A percentile compares a stretch with the other conserved stretches of the same genome.
phyloP scores from a whole-genome alignment of 2,888 invertebrate genomes.

The Reticulitermes lucifugus region DNA sequence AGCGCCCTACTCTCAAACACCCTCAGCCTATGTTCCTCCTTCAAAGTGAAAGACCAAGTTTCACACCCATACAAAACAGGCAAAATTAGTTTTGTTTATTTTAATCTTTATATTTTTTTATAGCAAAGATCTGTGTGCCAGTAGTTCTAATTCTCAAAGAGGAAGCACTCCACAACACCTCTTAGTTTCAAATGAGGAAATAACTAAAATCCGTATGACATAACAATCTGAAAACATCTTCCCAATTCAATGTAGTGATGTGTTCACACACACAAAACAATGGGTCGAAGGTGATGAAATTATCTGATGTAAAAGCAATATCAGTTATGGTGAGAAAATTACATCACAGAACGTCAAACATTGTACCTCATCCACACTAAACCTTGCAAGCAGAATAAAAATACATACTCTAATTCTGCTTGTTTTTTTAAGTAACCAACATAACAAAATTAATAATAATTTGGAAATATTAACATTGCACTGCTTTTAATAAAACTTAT shows the following conservation, averaged over 20 bases:
- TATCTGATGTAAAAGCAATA: neutral
- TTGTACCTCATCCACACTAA: neutral
- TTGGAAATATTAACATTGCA: constrained; percentile 35
- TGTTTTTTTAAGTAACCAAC: neutral
- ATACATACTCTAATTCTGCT: neutral
- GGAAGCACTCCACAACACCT: too few relatives aligned
- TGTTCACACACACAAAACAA: neutral
- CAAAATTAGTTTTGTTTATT: too few relatives aligned
- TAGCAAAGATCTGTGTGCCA: too few relatives aligned
- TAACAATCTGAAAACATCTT: neutral
- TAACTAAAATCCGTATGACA: neutral
- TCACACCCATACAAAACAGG: too few relatives aligned
- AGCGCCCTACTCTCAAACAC: too few relatives aligned
- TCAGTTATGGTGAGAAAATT: neutral
- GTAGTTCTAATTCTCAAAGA: too few relatives aligned
- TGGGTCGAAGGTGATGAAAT: neutral
- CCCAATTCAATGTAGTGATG: neutral
- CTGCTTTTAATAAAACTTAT: neutral
- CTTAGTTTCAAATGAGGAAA: too few relatives aligned
- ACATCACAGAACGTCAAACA: neutral
- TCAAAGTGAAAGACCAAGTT: too few relatives aligned
- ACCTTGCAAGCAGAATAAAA: constrained; percentile 5
- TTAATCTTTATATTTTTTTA: too few relatives aligned
- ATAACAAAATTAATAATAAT: constrained; percentile 11
- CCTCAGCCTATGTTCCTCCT: too few relatives aligned